Conservation (phyloP, 2,113 vertebrate species). For the Channa maculata region DNA sequence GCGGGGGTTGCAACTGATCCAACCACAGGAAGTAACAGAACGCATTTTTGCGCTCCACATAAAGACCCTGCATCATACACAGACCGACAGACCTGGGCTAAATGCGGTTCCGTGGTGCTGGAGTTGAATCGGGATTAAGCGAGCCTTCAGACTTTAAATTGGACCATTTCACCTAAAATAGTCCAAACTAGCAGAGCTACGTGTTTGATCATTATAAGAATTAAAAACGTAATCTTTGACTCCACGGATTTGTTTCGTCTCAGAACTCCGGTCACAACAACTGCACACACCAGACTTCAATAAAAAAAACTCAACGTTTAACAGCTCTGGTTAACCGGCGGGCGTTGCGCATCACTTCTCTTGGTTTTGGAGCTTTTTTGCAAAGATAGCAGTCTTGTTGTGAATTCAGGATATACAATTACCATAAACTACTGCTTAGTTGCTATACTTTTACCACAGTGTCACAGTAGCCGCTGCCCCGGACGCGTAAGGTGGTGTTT, state of each 20-base stretch:
- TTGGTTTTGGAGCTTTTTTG: accelerated
- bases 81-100: no score
- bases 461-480: not conserved
- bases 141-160: no score
- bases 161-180: no score
- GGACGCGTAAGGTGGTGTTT: not conserved
- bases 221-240: no score
- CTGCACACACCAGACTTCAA: constrained; percentile 14
- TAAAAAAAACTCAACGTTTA: not conserved
- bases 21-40: not conserved
- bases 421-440: no score
- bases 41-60: no score
- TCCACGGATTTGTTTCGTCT: no score
- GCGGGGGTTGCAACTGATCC: not conserved
- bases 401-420: not conserved
- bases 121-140: no score
- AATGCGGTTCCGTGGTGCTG: no score
- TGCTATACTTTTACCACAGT: not conserved
- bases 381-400: accelerated
- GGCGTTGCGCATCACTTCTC: accelerated
- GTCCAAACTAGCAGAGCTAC: no score
- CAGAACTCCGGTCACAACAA: not conserved
- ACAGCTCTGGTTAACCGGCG: accelerated
- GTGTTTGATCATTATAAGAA: no score
- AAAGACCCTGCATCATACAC: no score